phyloP scores from a whole-genome alignment of 2,797 vertebrate genomes.

The Dermochelys coriacea region DNA sequence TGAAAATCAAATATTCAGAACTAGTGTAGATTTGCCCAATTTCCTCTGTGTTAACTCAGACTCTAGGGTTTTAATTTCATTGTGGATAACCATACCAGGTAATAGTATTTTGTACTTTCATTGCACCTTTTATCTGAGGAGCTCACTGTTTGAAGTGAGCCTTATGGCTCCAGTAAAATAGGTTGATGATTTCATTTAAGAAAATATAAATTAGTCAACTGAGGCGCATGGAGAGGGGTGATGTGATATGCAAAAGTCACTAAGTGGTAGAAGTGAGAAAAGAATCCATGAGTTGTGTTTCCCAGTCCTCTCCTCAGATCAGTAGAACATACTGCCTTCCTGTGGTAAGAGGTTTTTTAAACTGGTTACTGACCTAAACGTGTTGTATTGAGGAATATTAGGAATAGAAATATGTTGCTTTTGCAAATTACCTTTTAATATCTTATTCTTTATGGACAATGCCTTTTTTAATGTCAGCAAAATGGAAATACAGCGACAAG shows the following conservation, averaged over 20 bases:
- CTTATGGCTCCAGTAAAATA: neutral
- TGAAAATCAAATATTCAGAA: neutral
- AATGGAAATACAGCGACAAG: conserved; percentile 92
- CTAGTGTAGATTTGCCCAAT: neutral
- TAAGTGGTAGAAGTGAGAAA: too few relatives aligned
- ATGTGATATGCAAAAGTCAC: neutral
- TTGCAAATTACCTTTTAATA: neutral
- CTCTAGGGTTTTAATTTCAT: neutral
- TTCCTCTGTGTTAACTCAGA: neutral
- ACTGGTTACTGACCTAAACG: neutral
- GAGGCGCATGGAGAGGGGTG: neutral
- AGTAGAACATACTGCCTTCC: neutral
- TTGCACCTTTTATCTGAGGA: neutral
- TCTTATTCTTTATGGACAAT: neutral
- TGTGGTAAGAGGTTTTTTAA: neutral
- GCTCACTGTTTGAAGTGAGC: neutral
- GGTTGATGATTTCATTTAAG: neutral
- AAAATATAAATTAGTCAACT: neutral
- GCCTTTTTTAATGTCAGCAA: conserved; percentile 80
- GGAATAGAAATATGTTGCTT: neutral
- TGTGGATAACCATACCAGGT: neutral
- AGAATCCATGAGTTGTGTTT: neutral
- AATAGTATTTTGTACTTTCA: neutral
- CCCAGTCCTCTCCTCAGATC: neutral
- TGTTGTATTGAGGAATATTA: neutral